Conservation (phyloP, 2,888 invertebrate genomes). For the Aproaerema taeniolella region DNA sequence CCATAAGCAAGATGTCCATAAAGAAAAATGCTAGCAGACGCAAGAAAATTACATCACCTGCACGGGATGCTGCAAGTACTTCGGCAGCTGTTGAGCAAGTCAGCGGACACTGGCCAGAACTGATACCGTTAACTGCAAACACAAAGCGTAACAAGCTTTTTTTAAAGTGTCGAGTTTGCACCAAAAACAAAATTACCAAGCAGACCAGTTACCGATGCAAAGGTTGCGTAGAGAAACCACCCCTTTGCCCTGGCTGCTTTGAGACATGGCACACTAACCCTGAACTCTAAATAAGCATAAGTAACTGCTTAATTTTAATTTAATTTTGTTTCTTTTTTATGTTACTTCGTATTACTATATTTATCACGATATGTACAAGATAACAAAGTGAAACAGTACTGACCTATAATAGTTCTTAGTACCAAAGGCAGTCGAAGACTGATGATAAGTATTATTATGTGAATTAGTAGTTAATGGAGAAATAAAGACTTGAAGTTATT, state of each 20-base stretch:
- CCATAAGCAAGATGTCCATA: not conserved
- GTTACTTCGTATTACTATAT: not conserved
- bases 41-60: no score
- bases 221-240: slow-evolving; percentile 16
- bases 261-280: slow-evolving; percentile 7
- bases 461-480: no score
- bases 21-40: no score
- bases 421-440: not conserved
- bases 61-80: no score
- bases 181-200: slow-evolving; percentile 17
- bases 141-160: slow-evolving; percentile 12
- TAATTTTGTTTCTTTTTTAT: not conserved
- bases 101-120: slow-evolving; percentile 3
- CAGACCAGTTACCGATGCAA: slow-evolving; percentile 20
- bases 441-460: not conserved
- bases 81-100: not conserved
- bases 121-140: slow-evolving; percentile 3
- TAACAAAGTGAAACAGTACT: not conserved
- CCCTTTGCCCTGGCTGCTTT: slow-evolving; percentile 18
- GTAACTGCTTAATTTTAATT: not conserved
- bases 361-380: not conserved
- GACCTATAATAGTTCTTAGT: not conserved
- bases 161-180: slow-evolving; percentile 22
- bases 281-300: not conserved
- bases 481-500: no score